Conservation (phyloP, 2,888 invertebrate species). For the Caradrina kadenii region DNA sequence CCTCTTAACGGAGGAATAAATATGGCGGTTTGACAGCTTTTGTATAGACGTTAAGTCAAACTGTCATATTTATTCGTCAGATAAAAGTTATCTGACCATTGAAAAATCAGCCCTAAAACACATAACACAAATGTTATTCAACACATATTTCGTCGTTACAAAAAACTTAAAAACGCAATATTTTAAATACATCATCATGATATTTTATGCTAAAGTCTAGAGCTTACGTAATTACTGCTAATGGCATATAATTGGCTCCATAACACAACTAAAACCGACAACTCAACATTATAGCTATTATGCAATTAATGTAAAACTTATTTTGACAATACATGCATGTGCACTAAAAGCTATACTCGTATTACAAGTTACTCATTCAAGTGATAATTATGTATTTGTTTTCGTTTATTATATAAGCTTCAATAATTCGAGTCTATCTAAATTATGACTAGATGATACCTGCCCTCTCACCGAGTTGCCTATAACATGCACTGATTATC, state of each 20-base stretch:
- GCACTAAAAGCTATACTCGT: slow-evolving; percentile 37
- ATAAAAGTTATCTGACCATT: too few relatives aligned
- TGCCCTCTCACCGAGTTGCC: slow-evolving; percentile 47
- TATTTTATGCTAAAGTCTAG: slow-evolving; percentile 36
- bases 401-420: slow-evolving; percentile 39
- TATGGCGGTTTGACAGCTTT: too few relatives aligned
- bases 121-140: slow-evolving; percentile 59
- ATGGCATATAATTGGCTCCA: slow-evolving; percentile 62
- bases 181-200: slow-evolving; percentile 54
- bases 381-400: slow-evolving; percentile 38
- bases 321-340: slow-evolving; percentile 29
- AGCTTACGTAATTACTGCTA: slow-evolving; percentile 57
- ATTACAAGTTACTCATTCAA: slow-evolving; percentile 35
- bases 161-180: slow-evolving; percentile 45
- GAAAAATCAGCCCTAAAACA: too few relatives aligned
- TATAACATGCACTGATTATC: slow-evolving; percentile 65
- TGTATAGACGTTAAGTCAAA: too few relatives aligned
- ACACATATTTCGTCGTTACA: slow-evolving; percentile 41
- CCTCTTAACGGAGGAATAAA: too few relatives aligned
- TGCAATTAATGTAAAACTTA: slow-evolving; percentile 62
- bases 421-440: slow-evolving; percentile 64
- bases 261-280: slow-evolving; percentile 49
- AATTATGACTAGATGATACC: slow-evolving; percentile 70
- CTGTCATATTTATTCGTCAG: too few relatives aligned
- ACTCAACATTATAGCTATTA: slow-evolving; percentile 57